phyloP scores from a whole-genome alignment of 1,140 invertebrate genomes.

The Sycobia sp. region DNA sequence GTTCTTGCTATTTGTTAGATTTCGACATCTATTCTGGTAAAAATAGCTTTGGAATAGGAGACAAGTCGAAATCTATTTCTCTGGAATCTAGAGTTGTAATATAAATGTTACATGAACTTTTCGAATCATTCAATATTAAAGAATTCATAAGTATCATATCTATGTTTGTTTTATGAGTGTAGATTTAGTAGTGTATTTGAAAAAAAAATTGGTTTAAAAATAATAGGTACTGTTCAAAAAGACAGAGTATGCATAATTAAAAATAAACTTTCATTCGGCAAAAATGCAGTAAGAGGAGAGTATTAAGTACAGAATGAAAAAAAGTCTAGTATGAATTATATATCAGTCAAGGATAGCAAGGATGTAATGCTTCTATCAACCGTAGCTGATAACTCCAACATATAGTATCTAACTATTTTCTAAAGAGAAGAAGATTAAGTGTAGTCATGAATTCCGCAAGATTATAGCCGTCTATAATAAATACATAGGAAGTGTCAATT shows the following conservation, averaged over 20 bases:
- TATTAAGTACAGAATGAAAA: slow-evolving; percentile 1
- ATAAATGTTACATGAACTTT: slow-evolving; percentile 9
- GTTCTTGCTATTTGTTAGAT: slow-evolving; percentile 17
- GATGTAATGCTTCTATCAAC: background rate
- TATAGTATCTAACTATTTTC: too few species aligned
- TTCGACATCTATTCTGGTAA: slow-evolving; percentile 23
- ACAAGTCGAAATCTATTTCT: slow-evolving; percentile 15
- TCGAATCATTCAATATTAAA: slow-evolving; percentile 1
- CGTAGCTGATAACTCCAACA: background rate
- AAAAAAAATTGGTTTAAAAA: background rate
- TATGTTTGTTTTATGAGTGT: too few species aligned
- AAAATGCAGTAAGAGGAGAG: background rate
- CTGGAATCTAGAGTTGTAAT: slow-evolving; percentile 21
- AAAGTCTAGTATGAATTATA: background rate
- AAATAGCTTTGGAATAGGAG: background rate
- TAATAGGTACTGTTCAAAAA: background rate
- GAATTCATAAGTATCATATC: background rate
- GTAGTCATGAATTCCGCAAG: slow-evolving; percentile 2
- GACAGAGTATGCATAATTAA: background rate
- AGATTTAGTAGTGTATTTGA: background rate
- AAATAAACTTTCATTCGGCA: background rate
- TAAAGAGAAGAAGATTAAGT: slow-evolving; percentile 4
- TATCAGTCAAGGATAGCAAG: background rate
- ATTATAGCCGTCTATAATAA: too few species aligned
- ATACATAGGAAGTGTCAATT: too few species aligned